A percentile compares a stretch with the other conserved stretches of the same genome.
Conservation (phyloP, 2,888 invertebrate species). For the Apodemia zela region DNA sequence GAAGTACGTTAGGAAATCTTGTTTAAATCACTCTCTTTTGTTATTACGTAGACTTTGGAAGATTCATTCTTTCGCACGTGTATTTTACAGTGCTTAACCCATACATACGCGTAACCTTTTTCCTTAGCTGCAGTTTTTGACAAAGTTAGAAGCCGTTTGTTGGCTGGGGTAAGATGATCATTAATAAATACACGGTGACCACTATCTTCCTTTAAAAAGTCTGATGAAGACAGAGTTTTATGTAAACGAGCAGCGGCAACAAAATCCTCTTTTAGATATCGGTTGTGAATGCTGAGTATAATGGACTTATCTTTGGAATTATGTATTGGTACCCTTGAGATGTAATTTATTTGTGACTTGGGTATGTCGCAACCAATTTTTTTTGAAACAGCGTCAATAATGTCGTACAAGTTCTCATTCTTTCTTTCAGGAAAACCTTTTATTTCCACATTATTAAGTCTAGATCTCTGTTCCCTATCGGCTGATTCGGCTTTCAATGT, state of each 20-base stretch:
- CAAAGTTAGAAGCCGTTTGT: not conserved
- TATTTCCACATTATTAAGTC: not conserved
- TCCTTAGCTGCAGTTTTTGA: not conserved
- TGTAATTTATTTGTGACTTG: not conserved
- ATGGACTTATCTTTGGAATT: not conserved
- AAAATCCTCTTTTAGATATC: not conserved
- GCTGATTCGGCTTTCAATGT: not conserved
- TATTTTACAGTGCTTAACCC: slow-evolving; percentile 5
- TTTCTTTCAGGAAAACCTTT: not conserved
- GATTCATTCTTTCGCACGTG: slow-evolving; percentile 1
- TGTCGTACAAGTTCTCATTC: not conserved
- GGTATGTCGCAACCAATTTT: not conserved
- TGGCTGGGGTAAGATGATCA: not conserved
- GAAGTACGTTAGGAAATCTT: not conserved
- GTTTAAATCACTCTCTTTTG: not conserved
- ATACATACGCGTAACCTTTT: not conserved
- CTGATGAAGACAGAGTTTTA: not conserved
- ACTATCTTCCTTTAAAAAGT: not conserved
- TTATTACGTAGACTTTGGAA: not conserved
- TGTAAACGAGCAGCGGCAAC: not conserved
- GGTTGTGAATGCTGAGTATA: not conserved
- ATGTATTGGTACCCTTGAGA: not conserved
- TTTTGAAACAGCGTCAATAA: not conserved
- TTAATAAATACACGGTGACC: not conserved
- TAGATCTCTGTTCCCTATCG: not conserved